These are phyloP conservation scores for Pseudococcus longispinus DNA, from an alignment of 2,888 invertebrate genomes.

Conservation along the genomic window DNA sequence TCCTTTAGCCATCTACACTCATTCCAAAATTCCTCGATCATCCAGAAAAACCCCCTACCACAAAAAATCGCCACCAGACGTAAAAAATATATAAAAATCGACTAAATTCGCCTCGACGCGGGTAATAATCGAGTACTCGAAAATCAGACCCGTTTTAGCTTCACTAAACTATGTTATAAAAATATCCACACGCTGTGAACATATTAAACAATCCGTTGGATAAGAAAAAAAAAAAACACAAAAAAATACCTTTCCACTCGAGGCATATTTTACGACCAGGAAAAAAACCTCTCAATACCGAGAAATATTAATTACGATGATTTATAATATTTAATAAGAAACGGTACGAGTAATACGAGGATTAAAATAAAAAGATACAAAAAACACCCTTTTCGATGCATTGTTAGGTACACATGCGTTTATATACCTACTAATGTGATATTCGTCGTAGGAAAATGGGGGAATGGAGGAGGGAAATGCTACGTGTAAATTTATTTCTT, in stretches of 20 bases:
- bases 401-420: neutral
- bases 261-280: neutral
- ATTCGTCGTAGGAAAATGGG: neutral
- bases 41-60: neutral
- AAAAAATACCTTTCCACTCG: neutral
- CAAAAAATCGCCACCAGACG: neutral
- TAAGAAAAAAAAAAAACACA: neutral
- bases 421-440: neutral
- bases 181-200: conserved; percentile 25
- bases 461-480: neutral
- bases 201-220: neutral
- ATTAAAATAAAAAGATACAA: neutral
- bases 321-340: conserved; percentile 21
- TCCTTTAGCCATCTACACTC: too few species aligned
- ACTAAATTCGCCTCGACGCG: neutral
- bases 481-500: conserved; percentile 23
- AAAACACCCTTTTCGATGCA: neutral
- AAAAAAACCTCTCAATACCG: conserved; percentile 5
- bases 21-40: neutral
- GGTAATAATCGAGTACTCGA: neutral
- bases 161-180: conserved; percentile 17
- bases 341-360: neutral
- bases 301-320: conserved; percentile 42
- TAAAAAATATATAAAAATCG: neutral
- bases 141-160: neutral